Base-by-base conservation (phyloP, 92 coral and sea anemone species). In the Parazoanthus darwini region DNA sequence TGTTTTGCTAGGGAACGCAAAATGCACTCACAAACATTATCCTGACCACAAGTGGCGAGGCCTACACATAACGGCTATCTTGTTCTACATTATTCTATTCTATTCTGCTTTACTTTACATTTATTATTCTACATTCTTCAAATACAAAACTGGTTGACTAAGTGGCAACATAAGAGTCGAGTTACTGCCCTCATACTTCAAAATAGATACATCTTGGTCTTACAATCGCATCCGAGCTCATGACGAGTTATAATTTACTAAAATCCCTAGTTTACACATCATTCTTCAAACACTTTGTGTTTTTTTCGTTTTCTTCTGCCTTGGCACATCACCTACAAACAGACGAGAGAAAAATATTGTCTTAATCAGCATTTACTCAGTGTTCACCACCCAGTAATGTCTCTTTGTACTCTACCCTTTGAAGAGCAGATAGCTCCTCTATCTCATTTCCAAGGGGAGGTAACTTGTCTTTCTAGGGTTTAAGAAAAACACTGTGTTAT, bases 281-380 rank as follows among this genome's bases (percentile, higher is more conserved):
- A 76, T 25, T 76, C 8, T 20, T 2, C 29, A 38, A 76, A 39
- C 79, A 76, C 79, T 76, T 76, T 18, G 79, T 74, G 78, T 74
- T 54, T 51, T 29, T 38, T 39, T 18, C 43, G 16, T 33, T 39
- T 38, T 6, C 39, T 76, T 76, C 79, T 76, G 79, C 8, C 54
- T 39, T 38, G 14, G 79, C 20, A 15, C 48, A 39, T 7, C 46
- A 38, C 51, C 79, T 76, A 44, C 46, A 76, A 8, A 29, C 16
- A 39, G 22, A 38, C 14, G 11, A 76, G 46, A 76, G 29, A 18
- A 14, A 74, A n/a, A 23, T 14, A 18, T 3, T 23, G 70, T 63
- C 33, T 33, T 16, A n/a, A 72, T 33, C 20, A 39, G 42, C 42
- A 29, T 59, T 15, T 14, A 22, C 20, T 39, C 42, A 39, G 42